Base-by-base conservation (phyloP, 2,113 vertebrate genomes). In the Pipa parva region DNA sequence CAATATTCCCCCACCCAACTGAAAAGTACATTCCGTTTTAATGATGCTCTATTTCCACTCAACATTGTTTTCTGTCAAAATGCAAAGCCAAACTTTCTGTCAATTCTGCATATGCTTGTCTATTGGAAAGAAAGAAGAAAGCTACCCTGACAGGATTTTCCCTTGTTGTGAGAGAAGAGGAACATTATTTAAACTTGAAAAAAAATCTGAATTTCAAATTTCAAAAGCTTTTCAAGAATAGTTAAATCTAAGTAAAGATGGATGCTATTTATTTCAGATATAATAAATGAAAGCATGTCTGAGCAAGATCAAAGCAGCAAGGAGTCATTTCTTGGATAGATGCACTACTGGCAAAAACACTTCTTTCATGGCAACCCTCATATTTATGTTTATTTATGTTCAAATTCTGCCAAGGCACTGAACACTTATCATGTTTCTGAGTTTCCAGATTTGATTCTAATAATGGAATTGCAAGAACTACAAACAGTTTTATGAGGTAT, bases 201-300 rank as follows among this genome's bases (percentile, higher is more conserved):
- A 5, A n/a, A 28, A 60, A 70, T 70, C 48, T 61, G 57, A 70
- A 70, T 70, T 70, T 70, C 57, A 70, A 70, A 70, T 70, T 70
- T 70, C 66, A 61, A 70, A 67, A 61, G 65, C 57, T 61, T 70
- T 54, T 70, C 57, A 70, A 70, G 65, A 70, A 70, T 61, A 54
- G 66, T 60, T 51, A 70, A 61, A 54, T 60, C 66, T 70, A 25
- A 51, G 66, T 45, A 54, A 54, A 61, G 29, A 54, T 50, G 56
- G 56, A 70, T 54, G 36, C 58, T 70, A 61, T 61, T 61, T 70
- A 70, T 61, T 61, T 61, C 36, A 54, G 18, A 52, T 61, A 61
- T 37, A 61, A 70, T 70, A 70, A 61, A 61, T 70, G 49, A 70
- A 70, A 61, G 66, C 66, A 70, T 45, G 57, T 61, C 48, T 70